phyloP scores from a whole-genome alignment of 2,113 vertebrate species.

The Egretta garzetta region DNA sequence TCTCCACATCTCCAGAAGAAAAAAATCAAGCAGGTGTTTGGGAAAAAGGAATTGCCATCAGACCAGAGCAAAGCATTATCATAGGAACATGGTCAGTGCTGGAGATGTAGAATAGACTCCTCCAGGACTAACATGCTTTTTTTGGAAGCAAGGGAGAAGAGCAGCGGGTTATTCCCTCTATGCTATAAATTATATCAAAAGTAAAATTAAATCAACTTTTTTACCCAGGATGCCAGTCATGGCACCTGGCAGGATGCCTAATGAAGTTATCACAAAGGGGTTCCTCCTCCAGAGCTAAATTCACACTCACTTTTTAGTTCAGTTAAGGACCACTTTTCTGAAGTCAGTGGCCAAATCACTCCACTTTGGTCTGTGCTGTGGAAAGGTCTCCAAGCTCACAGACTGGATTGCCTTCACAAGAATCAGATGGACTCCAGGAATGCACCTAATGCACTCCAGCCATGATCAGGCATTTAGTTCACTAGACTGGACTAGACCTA shows the following conservation, averaged over 20 bases:
- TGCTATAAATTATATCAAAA: not conserved
- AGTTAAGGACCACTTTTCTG: not conserved
- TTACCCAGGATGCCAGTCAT: not conserved
- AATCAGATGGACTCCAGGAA: not conserved
- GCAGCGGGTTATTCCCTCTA: not conserved
- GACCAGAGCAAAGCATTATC: not conserved
- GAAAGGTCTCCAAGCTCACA: not conserved
- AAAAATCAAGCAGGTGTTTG: not conserved
- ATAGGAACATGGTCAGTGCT: not conserved
- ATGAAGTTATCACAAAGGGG: not conserved
- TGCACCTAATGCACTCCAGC: not conserved
- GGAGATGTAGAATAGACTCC: not conserved
- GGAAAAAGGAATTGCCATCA: not conserved
- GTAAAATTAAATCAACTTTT: not conserved
- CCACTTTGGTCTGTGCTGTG: rapidly evolving
- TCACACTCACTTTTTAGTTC: not conserved
- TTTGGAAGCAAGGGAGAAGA: not conserved
- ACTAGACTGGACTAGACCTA: not conserved
- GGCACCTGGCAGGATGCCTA: not conserved
- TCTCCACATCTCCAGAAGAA: not conserved
- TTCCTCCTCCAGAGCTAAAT: not conserved
- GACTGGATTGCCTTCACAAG: not conserved
- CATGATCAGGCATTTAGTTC: not conserved
- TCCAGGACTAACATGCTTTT: not conserved
- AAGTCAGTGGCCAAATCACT: not conserved